These are phyloP conservation scores for Agelas oroides DNA, from an alignment of 37 sponge, comb jelly and placozoan species.

Conservation along the genomic window DNA sequence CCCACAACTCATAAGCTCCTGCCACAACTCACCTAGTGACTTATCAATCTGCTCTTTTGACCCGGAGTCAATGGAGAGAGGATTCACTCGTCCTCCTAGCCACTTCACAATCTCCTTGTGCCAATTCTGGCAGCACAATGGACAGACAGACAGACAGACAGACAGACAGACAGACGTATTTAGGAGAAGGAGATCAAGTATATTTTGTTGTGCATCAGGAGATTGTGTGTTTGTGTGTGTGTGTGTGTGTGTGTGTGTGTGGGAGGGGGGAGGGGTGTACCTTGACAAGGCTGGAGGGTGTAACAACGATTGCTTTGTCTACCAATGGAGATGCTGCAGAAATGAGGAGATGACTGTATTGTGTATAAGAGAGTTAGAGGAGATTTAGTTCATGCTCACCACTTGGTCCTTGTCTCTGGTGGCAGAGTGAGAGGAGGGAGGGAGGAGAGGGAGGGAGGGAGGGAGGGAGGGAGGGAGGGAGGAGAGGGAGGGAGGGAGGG, in stretches of 20 bases:
- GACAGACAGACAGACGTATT: too few relatives aligned
- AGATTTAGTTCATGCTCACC: slow-evolving; percentile 22
- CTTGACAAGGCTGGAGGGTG: slow-evolving; percentile 98
- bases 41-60: slow-evolving; percentile 93
- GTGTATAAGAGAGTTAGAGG: background rate
- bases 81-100: slow-evolving; percentile 76
- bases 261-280: slow-evolving; percentile 47
- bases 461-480: background rate
- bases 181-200: background rate
- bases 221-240: background rate
- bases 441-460: background rate
- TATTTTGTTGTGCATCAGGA: background rate
- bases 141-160: background rate
- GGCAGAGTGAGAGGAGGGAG: background rate
- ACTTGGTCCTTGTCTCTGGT: slow-evolving; percentile 58
- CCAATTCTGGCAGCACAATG: slow-evolving; percentile 83
- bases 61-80: slow-evolving; percentile 94
- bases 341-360: background rate
- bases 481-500: background rate
- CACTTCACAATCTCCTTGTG: slow-evolving; percentile 96
- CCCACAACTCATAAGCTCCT: too few relatives aligned
- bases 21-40: slow-evolving; percentile 52
- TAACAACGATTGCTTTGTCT: slow-evolving; percentile 85
- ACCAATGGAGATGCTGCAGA: slow-evolving; percentile 39
- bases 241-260: background rate